Percentiles rank a stretch among this genome's conserved stretches.
Conservation (phyloP, 2,797 vertebrate species). For the Chaenodraco wilsoni region DNA sequence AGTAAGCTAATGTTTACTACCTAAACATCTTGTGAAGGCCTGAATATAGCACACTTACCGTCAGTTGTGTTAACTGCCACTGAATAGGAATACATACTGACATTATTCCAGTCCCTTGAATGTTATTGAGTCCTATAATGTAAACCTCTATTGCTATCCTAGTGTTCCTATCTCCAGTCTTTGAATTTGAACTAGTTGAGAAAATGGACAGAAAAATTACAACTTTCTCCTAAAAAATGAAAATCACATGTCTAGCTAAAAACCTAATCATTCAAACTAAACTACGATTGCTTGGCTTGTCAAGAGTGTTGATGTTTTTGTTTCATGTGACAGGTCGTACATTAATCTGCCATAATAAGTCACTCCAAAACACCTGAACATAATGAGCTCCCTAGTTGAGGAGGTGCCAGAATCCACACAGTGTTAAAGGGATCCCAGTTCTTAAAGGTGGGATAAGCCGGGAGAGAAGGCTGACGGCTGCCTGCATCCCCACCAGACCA, state of each 20-base stretch:
- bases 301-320: background rate
- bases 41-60: no score
- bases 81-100: no score
- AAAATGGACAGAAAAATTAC: background rate
- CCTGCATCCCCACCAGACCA: slow-evolving; percentile 9
- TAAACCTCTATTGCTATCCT: no score
- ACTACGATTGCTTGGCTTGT: background rate
- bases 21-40: no score
- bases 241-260: background rate
- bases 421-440: slow-evolving; percentile 13
- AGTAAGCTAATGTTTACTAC: no score
- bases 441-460: slow-evolving; percentile 16
- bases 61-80: no score
- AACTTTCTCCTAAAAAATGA: background rate
- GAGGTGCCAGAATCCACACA: background rate
- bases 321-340: no score
- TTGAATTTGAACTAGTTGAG: no score
- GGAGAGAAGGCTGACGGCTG: background rate
- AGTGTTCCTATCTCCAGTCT: no score
- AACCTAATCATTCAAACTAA: background rate
- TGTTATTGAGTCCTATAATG: no score
- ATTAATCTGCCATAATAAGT: no score
- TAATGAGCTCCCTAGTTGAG: slow-evolving; percentile 23
- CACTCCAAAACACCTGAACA: background rate
- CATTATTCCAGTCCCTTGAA: no score